Conservation (phyloP, 2,797 vertebrate species). For the Scyliorhinus canicula region DNA sequence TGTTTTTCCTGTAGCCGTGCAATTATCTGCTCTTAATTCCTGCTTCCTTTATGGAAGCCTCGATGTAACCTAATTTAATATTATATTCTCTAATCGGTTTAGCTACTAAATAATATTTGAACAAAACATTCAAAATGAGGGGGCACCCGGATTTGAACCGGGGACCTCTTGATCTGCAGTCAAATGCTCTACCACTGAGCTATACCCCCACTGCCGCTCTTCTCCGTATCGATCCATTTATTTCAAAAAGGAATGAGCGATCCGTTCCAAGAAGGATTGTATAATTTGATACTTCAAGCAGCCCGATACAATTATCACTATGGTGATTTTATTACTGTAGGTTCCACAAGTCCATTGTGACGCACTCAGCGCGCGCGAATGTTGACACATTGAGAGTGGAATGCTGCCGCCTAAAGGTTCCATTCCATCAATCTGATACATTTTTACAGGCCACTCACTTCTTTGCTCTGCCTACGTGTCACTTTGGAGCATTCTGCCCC, state of each 20-base stretch:
- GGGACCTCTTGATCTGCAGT: constrained; percentile 39
- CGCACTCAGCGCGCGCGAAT: not conserved
- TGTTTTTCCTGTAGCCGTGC: not conserved
- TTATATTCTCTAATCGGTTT: not conserved
- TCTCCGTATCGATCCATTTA: accelerated
- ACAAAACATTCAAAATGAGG: not conserved
- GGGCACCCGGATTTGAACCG: constrained; percentile 39
- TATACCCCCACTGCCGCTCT: not conserved
- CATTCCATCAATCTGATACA: not conserved
- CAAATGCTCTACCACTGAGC: constrained; percentile 39
- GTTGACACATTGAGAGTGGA: not conserved
- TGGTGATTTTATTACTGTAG: not conserved
- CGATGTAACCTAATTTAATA: not conserved
- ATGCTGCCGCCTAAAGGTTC: not conserved
- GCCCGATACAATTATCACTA: not conserved
- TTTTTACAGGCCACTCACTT: not conserved
- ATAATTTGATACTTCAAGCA: not conserved
- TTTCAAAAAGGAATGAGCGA: not conserved
- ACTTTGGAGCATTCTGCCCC: not conserved
- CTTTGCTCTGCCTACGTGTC: not conserved
- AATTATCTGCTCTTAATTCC: not conserved
- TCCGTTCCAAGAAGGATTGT: accelerated
- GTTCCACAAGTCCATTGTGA: not conserved
- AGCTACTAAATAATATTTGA: not conserved
- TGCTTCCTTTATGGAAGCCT: not conserved